Percentiles rank a stretch among this genome's conserved stretches.
These are phyloP conservation scores for Drosophila baimaii DNA, from an alignment of 1,140 invertebrate genomes.

Conservation along the genomic window DNA sequence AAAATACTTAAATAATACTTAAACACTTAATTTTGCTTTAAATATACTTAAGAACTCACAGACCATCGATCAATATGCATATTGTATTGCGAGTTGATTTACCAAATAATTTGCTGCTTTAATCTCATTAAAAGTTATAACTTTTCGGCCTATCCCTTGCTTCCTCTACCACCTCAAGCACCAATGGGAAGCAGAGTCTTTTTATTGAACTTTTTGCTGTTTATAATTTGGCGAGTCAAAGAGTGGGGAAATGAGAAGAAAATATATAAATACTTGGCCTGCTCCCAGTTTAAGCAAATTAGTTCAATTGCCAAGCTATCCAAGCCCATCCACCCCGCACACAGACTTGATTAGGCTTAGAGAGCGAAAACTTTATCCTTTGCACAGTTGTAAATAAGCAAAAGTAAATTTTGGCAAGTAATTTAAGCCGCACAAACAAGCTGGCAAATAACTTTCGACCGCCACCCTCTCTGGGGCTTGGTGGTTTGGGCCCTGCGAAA, in stretches of 20 bases:
- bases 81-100: slow-evolving; percentile 49
- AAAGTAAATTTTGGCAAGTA: slow-evolving; percentile 83
- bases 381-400: slow-evolving; percentile 82
- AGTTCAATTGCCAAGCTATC: slow-evolving; percentile 75
- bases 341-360: slow-evolving; percentile 81
- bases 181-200: slow-evolving; percentile 35
- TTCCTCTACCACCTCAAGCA: slow-evolving; percentile 2
- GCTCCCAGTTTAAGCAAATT: slow-evolving; percentile 77
- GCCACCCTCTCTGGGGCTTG: slow-evolving; percentile 25
- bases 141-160: slow-evolving; percentile 5
- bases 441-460: slow-evolving; percentile 78
- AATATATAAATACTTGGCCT: slow-evolving; percentile 77
- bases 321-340: slow-evolving; percentile 38
- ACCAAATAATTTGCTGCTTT: slow-evolving; percentile 72
- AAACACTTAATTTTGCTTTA: not conserved
- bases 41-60: slow-evolving; percentile 1
- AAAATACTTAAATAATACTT: not conserved
- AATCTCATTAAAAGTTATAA: slow-evolving; percentile 73
- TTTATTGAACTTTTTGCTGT: slow-evolving; percentile 75
- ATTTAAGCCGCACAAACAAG: slow-evolving; percentile 83
- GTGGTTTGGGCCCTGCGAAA: slow-evolving; percentile 31
- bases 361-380: slow-evolving; percentile 78
- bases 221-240: slow-evolving; percentile 65
- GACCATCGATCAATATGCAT: slow-evolving; percentile 46
- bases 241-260: slow-evolving; percentile 17